phyloP scores from a whole-genome alignment of 2,797 vertebrate species.

The Atherinosoma microstoma region DNA sequence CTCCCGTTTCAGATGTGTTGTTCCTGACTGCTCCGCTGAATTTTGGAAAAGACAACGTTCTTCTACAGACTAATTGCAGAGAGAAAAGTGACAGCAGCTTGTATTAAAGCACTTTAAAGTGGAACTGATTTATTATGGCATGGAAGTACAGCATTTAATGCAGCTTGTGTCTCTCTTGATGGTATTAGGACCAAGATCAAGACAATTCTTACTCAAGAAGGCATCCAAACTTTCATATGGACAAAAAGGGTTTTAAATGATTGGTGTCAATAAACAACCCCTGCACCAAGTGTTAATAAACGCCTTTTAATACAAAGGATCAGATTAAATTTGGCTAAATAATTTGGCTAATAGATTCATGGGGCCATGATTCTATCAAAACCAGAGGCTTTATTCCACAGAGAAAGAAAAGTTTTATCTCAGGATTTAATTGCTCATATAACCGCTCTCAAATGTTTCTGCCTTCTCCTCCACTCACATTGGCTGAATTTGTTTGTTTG shows the following conservation, averaged over 20 bases:
- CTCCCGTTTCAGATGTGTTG: constrained; percentile 79
- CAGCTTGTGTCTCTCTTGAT: neutral
- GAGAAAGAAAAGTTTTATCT: neutral
- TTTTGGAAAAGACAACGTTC: constrained; percentile 82
- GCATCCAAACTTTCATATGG: no score
- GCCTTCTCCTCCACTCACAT: neutral
- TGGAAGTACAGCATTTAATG: neutral
- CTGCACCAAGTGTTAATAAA: no score
- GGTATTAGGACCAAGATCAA: neutral
- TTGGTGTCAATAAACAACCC: no score
- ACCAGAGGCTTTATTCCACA: no score
- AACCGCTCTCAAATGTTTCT: neutral
- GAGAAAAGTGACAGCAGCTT: neutral
- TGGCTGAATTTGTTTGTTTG: neutral
- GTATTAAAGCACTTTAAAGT: neutral
- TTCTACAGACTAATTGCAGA: constrained; percentile 74
- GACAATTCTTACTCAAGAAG: no score
- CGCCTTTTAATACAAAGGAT: no score
- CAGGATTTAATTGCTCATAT: neutral
- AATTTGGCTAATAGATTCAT: no score
- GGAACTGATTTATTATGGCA: neutral
- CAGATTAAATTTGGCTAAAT: no score
- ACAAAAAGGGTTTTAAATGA: no score
- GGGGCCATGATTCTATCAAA: no score
- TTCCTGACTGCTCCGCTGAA: constrained; percentile 66